Evolutionary conservation across 2,113 vertebrate genomes (phyloP), one percentile per base, ranked within the genome.

Genomic region (Syngnathus typhle): DNA sequence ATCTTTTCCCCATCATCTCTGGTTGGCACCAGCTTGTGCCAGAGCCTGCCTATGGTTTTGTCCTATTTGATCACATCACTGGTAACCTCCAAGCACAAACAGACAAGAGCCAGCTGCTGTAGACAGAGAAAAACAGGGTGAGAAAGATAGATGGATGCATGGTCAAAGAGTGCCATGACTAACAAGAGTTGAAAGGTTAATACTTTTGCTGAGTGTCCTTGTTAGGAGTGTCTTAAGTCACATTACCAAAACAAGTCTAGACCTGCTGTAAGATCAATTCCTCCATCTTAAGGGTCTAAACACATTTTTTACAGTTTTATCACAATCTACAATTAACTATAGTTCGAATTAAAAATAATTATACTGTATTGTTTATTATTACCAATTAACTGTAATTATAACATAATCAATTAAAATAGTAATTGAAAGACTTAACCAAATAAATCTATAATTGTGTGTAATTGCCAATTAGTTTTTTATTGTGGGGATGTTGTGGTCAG

Each of bases 31-130:
- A 93, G 93, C 83, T 75, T 68, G 69, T 77, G 70, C 89, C 91
- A 0, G 93, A 94, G 74, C 89, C 87, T 7, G 91, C 91, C 3
- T 93, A 91, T 60, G 93, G 92, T 82, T 93, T 94, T 60, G 85
- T 93, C 82, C 91, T 94, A 82, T 91, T 95, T 59, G 93, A 94
- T 86, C 94, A 94, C 89, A 90, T 95, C 89, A 89, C 87, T 4
- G 87, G 91, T 80, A 86, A 88, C 85, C 68, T 83, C 49, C 91
- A 93, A 68, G 87, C 72, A 46, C 88, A 88, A 77, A 73, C 82
- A 80, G 87, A 89, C 70, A 88, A 65, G 75, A 84, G 68, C 78
- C 88, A 88, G 83, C 80, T 78, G 80, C 78, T 83, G 74, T 91
- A 89, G 82, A 71, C 64, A 67, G 74, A 47, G 49, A 65, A 70